A percentile compares a stretch with the other conserved stretches of the same genome.
Conservation (phyloP, 2,797 vertebrate species). For the Pseudomugil gertrudae region DNA sequence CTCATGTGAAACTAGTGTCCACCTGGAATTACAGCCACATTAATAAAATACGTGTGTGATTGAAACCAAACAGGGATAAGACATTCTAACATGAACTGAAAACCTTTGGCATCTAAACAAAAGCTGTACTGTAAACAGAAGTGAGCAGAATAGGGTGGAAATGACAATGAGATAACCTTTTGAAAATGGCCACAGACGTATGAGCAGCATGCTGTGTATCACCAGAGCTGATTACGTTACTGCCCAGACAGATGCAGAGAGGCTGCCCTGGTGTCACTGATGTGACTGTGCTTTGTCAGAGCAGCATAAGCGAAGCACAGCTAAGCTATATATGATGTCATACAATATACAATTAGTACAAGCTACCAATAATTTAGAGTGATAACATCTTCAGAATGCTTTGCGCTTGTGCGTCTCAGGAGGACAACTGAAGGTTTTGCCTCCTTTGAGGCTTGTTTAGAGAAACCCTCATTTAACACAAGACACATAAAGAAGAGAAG, state of each 20-base stretch:
- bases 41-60: neutral
- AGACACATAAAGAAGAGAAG: conserved; percentile 40
- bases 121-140: neutral
- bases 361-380: conserved; percentile 35
- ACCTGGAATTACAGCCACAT: conserved; percentile 2
- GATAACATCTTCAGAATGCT: conserved; percentile 26
- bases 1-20: conserved; percentile 2
- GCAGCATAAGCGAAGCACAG: neutral
- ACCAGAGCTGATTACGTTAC: conserved; percentile 6
- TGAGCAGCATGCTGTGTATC: neutral
- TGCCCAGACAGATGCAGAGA: conserved; percentile 8
- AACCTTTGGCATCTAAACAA: neutral
- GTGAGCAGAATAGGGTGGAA: neutral
- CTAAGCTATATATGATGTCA: conserved; percentile 36
- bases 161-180: neutral
- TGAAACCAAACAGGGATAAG: neutral
- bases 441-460: conserved; percentile 36
- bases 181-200: neutral
- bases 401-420: conserved; percentile 4
- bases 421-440: conserved; percentile 37
- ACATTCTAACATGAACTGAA: neutral
- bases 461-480: conserved; percentile 50
- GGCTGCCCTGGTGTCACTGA: neutral
- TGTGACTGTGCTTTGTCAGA: conserved; percentile 5
- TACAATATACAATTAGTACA: conserved; percentile 29